phyloP scores from a whole-genome alignment of 2,797 vertebrate species.

The Notamacropus eugenii region DNA sequence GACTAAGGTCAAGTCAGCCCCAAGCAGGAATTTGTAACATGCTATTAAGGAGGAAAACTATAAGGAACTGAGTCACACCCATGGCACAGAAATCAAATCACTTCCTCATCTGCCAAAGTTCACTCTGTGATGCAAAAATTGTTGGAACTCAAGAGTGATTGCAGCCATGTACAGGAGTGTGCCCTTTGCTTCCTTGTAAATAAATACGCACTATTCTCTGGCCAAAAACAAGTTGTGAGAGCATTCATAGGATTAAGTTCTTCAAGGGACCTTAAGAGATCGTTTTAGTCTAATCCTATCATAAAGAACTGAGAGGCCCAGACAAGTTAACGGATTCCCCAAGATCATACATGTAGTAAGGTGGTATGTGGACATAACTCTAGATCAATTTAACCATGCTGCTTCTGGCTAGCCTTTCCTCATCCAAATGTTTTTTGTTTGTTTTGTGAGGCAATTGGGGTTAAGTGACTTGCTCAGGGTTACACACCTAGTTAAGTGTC shows the following conservation, averaged over 20 bases:
- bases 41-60: slow-evolving; percentile 33
- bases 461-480: no score
- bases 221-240: neutral
- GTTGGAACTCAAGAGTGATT: slow-evolving; percentile 63
- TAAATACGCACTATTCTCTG: slow-evolving; percentile 54
- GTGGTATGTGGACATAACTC: neutral
- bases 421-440: neutral
- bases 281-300: neutral
- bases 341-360: neutral
- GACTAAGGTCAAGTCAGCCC: slow-evolving; percentile 41
- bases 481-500: no score
- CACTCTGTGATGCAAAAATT: neutral
- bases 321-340: neutral
- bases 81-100: slow-evolving; percentile 9
- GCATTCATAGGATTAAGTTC: neutral
- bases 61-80: neutral
- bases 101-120: neutral
- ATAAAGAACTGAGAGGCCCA: neutral
- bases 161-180: slow-evolving; percentile 26
- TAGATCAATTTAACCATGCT: neutral
- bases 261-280: neutral
- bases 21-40: slow-evolving; percentile 46
- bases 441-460: no score
- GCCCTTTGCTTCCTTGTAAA: slow-evolving; percentile 51
- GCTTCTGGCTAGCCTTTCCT: neutral